phyloP scores from a whole-genome alignment of 2,888 invertebrate genomes.

The Acleris holmiana region DNA sequence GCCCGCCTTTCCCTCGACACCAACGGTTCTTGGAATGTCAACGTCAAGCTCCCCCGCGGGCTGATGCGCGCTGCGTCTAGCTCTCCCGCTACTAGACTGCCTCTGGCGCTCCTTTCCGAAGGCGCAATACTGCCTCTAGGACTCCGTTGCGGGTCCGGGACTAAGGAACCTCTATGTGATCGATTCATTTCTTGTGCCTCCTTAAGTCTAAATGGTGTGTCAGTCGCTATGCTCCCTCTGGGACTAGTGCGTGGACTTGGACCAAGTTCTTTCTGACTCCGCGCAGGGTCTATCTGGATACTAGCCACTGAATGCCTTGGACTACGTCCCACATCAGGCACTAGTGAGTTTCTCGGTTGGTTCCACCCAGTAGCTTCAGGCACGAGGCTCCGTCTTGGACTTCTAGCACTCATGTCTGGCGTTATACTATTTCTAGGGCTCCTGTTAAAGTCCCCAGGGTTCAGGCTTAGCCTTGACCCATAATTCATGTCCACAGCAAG shows the following conservation, averaged over 20 bases:
- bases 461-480: conserved; percentile 83
- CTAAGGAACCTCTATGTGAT: conserved; percentile 85
- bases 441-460: conserved; percentile 83
- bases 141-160: conserved; percentile 83
- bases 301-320: conserved; percentile 84
- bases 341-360: conserved; percentile 85
- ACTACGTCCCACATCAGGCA: conserved; percentile 84
- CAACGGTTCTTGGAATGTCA: conserved; percentile 86
- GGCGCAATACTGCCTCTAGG: conserved; percentile 86
- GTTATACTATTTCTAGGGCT: conserved; percentile 80
- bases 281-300: conserved; percentile 74
- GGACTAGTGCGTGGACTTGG: conserved; percentile 84
- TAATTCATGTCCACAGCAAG: conserved; percentile 84
- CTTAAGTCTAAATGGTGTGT: conserved; percentile 71
- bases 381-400: conserved; percentile 85
- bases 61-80: conserved; percentile 73
- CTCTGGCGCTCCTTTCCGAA: conserved; percentile 76
- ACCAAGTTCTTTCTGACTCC: conserved; percentile 77
- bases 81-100: conserved; percentile 70
- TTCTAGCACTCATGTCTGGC: conserved; percentile 77
- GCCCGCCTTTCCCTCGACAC: conserved; percentile 82
- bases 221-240: conserved; percentile 82
- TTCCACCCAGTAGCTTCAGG: conserved; percentile 83
- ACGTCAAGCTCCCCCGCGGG: conserved; percentile 84
- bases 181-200: conserved; percentile 74